Base-by-base conservation (phyloP, 2,888 invertebrate genomes). In the Caprella mutica region DNA sequence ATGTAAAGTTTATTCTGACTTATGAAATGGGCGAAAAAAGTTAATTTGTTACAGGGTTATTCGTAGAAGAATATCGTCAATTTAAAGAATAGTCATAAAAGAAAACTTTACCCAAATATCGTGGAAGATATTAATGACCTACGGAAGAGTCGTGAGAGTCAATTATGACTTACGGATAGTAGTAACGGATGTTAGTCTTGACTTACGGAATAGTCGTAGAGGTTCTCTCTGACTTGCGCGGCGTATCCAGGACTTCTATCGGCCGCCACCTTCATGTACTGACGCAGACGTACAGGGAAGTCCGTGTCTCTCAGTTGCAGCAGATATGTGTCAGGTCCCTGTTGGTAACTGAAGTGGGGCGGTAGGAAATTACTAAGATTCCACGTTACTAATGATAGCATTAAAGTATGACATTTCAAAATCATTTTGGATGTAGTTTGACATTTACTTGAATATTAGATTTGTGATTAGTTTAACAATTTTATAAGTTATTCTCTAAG, bases 301-400 rank as follows among this genome's bases (percentile, higher is more conserved):
- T 85, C 84, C 0, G 91, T 86, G 74, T 96, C 96, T 53, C 92
- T 81, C 19, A 94, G 78, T 71, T 96, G 96, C 42, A 97, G 79
- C 6, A 97, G 77, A 72, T 96, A 93, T 1, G 96, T 94, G 72
- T 97, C 96, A 0, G 94, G 94, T 0, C 97, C 96, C 73, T 89
- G 86, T 76, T 94, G 92, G 75, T 94, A 94, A 70, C 91, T 90
- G 69, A 51, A 72, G 69, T n/a, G n/a, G n/a, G n/a, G n/a, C n/a
- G n/a, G n/a, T n/a, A n/a, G n/a, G n/a, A n/a, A n/a, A n/a, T n/a
- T n/a, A n/a, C n/a, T n/a, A n/a, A n/a, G n/a, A n/a, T n/a, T n/a
- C n/a, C n/a, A n/a, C n/a, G n/a, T n/a, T n/a, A 17, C 3, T 38
- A 38, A 17, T 38, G 19, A 17, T 38, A 38, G n/a, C 19, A 38